A percentile compares a stretch with the other conserved stretches of the same genome.
phyloP scores from a whole-genome alignment of 1,140 invertebrate genomes.

The Drosophila ambigua region DNA sequence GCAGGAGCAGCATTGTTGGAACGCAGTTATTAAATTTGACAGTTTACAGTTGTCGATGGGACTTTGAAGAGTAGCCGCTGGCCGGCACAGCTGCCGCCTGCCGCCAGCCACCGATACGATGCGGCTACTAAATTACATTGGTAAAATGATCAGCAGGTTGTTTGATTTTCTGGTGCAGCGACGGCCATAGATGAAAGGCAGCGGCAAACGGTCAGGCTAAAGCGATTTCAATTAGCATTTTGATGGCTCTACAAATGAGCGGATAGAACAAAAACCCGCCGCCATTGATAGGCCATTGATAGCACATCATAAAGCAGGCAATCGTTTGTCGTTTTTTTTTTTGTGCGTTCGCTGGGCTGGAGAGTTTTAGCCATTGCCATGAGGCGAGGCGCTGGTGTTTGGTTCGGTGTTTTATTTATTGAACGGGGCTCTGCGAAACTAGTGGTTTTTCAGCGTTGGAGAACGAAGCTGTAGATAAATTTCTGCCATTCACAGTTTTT shows the following conservation, averaged over 20 bases:
- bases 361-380: neutral
- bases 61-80: slow-evolving; percentile 46
- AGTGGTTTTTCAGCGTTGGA: no score
- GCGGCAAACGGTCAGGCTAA: slow-evolving; percentile 22
- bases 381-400: slow-evolving; percentile 22
- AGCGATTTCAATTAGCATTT: slow-evolving; percentile 78
- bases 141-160: slow-evolving; percentile 60
- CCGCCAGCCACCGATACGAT: slow-evolving; percentile 22
- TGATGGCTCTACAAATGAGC: slow-evolving; percentile 76
- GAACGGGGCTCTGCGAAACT: no score
- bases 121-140: slow-evolving; percentile 68
- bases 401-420: slow-evolving; percentile 28
- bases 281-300: slow-evolving; percentile 77
- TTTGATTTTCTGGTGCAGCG: slow-evolving; percentile 73
- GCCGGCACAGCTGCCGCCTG: slow-evolving; percentile 24
- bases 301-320: slow-evolving; percentile 75
- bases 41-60: slow-evolving; percentile 66
- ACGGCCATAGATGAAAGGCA: slow-evolving; percentile 65
- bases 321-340: slow-evolving; percentile 56
- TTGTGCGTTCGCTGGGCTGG: neutral
- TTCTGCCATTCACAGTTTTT: no score
- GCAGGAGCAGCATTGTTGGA: slow-evolving; percentile 51
- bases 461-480: no score
- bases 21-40: slow-evolving; percentile 82
- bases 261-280: slow-evolving; percentile 63